Percentiles rank a stretch among this genome's conserved stretches.
phyloP scores from a whole-genome alignment of 2,113 vertebrate species.

The Cololabis saira region DNA sequence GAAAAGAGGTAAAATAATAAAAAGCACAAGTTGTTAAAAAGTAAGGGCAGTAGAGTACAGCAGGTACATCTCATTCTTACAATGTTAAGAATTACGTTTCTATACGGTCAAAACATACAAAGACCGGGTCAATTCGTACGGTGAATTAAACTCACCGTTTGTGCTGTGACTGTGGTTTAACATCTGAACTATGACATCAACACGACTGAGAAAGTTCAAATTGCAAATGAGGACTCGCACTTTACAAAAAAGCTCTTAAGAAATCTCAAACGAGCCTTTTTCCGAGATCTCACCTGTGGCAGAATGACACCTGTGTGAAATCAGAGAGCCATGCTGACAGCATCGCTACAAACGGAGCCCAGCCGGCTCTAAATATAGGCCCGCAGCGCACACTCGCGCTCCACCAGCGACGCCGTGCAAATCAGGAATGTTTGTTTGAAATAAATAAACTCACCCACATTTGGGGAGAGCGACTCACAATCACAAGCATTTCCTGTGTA shows the following conservation, averaged over 20 bases:
- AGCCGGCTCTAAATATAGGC: constrained; percentile 90
- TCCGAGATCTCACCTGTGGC: not conserved
- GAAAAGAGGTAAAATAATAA: no score
- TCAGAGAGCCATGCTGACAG: constrained; percentile 54
- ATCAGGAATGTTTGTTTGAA: constrained; percentile 96
- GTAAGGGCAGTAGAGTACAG: no score
- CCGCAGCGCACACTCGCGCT: constrained; percentile 49
- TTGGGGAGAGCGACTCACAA: constrained; percentile 85
- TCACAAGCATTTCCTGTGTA: constrained; percentile 85
- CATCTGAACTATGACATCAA: not conserved
- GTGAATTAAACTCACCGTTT: no score
- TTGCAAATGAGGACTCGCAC: not conserved
- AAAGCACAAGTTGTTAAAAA: no score
- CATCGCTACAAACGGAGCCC: constrained; percentile 57
- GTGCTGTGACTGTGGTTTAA: no score
- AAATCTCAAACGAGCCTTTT: constrained; percentile 1
- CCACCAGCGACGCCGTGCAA: constrained; percentile 83
- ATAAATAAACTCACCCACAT: constrained; percentile 97
- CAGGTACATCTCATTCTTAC: no score
- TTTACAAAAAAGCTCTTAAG: not conserved
- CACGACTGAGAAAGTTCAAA: not conserved
- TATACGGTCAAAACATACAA: no score
- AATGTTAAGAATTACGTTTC: no score
- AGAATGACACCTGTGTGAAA: constrained; percentile 59
- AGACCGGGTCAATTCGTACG: no score